Percentiles rank a stretch among this genome's conserved stretches.
These are phyloP conservation scores for Thyatira batis DNA, from an alignment of 2,888 invertebrate genomes.

Conservation along the genomic window DNA sequence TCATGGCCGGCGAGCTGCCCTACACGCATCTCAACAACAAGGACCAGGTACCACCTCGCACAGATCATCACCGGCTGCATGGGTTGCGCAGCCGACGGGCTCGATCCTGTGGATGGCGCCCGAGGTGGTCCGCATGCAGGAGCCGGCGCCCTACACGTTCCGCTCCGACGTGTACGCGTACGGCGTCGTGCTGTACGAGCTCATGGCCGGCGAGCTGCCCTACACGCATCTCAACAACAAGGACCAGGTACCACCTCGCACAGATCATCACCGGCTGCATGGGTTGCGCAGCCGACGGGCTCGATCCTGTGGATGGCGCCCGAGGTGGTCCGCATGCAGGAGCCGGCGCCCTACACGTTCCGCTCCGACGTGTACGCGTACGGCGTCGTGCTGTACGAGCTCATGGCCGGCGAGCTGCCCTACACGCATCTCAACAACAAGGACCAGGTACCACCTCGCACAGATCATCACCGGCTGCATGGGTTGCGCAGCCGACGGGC, in stretches of 20 bases:
- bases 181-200: slow-evolving; percentile 98
- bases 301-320: slow-evolving; percentile 99
- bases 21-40: slow-evolving; percentile 97
- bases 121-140: slow-evolving; percentile 99
- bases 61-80: no score
- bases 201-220: slow-evolving; percentile 95
- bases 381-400: slow-evolving; percentile 98
- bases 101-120: slow-evolving; percentile 99
- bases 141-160: slow-evolving; percentile 97
- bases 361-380: slow-evolving; percentile 99
- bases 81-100: no score
- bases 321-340: slow-evolving; percentile 99
- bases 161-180: slow-evolving; percentile 99
- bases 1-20: slow-evolving; percentile 95
- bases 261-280: no score
- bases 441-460: slow-evolving; percentile 85
- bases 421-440: slow-evolving; percentile 97
- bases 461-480: no score
- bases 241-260: slow-evolving; percentile 85
- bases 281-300: no score
- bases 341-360: slow-evolving; percentile 97
- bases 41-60: slow-evolving; percentile 85
- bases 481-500: no score
- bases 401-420: slow-evolving; percentile 95
- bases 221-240: slow-evolving; percentile 97